phyloP scores from a whole-genome alignment of 2,113 vertebrate genomes.

The Phylloscopus trochilus region DNA sequence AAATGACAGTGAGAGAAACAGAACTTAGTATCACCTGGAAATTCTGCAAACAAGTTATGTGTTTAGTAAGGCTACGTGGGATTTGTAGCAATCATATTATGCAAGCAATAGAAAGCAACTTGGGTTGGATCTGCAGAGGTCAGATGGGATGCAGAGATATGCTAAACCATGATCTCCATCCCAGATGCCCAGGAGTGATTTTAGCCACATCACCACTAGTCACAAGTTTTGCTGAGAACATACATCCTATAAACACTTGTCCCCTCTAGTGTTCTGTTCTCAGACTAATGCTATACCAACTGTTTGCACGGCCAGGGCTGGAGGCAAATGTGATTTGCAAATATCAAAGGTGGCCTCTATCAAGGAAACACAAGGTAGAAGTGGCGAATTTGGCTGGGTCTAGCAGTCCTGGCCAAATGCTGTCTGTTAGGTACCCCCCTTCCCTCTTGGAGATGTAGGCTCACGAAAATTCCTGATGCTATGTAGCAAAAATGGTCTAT shows the following conservation, averaged over 20 bases:
- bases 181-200: rapidly evolving
- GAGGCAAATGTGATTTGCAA: neutral
- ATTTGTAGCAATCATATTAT: neutral
- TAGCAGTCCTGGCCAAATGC: neutral
- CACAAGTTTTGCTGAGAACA: neutral
- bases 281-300: neutral
- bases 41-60: neutral
- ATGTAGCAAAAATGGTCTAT: neutral
- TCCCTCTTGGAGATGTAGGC: neutral
- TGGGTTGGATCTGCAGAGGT: neutral
- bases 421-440: neutral
- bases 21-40: neutral
- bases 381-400: neutral
- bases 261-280: neutral
- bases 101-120: neutral
- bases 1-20: neutral
- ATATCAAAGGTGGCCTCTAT: neutral
- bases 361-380: neutral
- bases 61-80: neutral
- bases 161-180: neutral
- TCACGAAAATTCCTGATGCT: neutral
- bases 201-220: neutral
- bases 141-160: neutral
- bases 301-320: neutral
- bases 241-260: neutral